Percentiles rank a stretch among this genome's conserved stretches.
phyloP scores from a whole-genome alignment of 2,113 vertebrate species.

The Oceanites oceanicus region DNA sequence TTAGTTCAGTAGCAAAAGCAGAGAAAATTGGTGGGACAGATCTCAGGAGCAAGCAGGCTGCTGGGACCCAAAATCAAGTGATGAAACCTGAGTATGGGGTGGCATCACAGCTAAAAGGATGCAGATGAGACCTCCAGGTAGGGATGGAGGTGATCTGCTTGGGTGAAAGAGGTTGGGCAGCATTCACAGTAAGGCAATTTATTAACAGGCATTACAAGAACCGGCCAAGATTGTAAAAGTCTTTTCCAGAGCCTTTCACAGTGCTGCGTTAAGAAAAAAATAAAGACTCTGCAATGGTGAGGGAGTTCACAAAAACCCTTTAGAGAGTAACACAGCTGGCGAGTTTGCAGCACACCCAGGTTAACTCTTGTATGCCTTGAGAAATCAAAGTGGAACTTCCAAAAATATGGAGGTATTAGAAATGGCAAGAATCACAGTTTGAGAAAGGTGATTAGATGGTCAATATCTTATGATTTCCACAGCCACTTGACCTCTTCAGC shows the following conservation, averaged over 20 bases:
- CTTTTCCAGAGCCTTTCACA: not conserved
- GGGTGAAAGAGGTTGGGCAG: not conserved
- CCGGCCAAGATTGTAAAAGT: not conserved
- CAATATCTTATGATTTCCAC: not conserved
- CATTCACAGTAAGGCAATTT: not conserved
- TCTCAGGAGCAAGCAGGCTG: not conserved
- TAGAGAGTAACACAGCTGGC: not conserved
- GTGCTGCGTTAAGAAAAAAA: not conserved
- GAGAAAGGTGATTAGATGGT: not conserved
- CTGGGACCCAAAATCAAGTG: not conserved
- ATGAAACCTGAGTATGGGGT: not conserved
- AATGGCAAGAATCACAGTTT: accelerated
- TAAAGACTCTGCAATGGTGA: not conserved
- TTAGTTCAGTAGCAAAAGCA: not conserved
- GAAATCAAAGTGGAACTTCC: not conserved
- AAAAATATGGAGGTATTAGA: not conserved
- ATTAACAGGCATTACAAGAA: not conserved
- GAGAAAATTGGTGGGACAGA: not conserved
- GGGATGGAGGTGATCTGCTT: not conserved
- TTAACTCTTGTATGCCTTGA: not conserved
- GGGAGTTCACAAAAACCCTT: not conserved
- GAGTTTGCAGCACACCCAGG: not conserved
- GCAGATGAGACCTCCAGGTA: not conserved
- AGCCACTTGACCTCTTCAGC: not conserved
- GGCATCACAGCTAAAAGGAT: not conserved